Conservation (phyloP, 2,113 vertebrate genomes). For the Probosciger aterrimus region DNA sequence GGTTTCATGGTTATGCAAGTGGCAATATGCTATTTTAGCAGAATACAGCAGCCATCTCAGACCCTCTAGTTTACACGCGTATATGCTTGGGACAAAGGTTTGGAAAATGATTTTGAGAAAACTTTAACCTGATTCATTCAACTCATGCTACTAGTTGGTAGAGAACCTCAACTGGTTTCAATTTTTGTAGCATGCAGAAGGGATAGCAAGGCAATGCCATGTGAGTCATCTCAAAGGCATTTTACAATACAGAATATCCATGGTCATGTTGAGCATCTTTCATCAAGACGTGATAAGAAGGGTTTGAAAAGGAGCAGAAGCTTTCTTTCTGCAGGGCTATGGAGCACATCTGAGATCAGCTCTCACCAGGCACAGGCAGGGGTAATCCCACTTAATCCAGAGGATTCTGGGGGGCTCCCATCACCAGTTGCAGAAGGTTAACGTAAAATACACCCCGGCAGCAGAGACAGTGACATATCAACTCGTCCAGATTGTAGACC, state of each 20-base stretch:
- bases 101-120: neutral
- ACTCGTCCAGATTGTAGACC: neutral
- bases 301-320: neutral
- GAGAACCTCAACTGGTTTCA: neutral
- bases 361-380: neutral
- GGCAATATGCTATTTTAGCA: neutral
- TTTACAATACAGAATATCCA: neutral
- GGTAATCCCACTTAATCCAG: neutral
- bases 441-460: neutral
- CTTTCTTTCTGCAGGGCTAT: neutral
- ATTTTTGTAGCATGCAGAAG: neutral
- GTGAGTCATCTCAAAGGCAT: neutral
- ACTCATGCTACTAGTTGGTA: neutral
- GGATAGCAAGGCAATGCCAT: neutral
- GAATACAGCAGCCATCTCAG: neutral
- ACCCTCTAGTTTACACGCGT: neutral
- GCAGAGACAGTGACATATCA: neutral
- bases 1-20: neutral
- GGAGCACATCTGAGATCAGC: neutral
- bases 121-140: neutral
- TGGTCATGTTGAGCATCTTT: neutral
- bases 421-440: neutral
- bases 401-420: neutral
- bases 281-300: neutral
- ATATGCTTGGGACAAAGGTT: neutral